Base-by-base conservation (phyloP, 2,888 invertebrate species). In the Lasioglossum leucozonium region DNA sequence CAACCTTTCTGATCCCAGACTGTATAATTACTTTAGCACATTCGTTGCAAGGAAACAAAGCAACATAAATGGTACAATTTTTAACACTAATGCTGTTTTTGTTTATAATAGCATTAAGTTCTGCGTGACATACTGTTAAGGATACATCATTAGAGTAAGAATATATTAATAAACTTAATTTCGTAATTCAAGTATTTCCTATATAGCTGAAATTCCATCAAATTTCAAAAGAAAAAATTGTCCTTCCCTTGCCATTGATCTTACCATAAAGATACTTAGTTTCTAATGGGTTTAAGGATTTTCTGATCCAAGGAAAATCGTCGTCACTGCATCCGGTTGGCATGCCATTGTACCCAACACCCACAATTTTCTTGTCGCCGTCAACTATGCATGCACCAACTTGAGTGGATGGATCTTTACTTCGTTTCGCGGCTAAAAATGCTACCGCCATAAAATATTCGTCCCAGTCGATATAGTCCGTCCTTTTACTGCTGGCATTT, bases 1-100 rank as follows among this genome's bases (percentile, higher is more conserved):
- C 95, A 3, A 98, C 96, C 93, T 97, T 96, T 75, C 95, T 96
- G 51, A 99, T 98, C 0, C 99, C 98, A 0, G 98, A 97, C 93
- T 99, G 99, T 90, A 99, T 98, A 51, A 99, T 98, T 51, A 99
- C 96, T 95, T 99, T 99, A 0, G 99, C 98, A 95, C 99, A 99
- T 95, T 99, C 99, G 93, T 99, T 99, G 95, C 99, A 99, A 0
- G 99, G 99, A 95, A 99, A 99, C 30, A 99, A 95, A 0, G 97
- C 97, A 0, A 99, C 98, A 93, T 98, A 99, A 0, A 99, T 97
- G 0, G 96, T 96, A 93, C 98, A 98, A 87, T 97, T 96, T 90
- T 96, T 97, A 0, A 99, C 96, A 95, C 97, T 97, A 0, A 96
- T 96, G 0, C 96, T 96, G 94, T 98, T 99, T 94, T 97, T 98